These are phyloP conservation scores for Caenorhabditis drosophilae DNA, from an alignment of 2,888 invertebrate species.

Conservation along the genomic window DNA sequence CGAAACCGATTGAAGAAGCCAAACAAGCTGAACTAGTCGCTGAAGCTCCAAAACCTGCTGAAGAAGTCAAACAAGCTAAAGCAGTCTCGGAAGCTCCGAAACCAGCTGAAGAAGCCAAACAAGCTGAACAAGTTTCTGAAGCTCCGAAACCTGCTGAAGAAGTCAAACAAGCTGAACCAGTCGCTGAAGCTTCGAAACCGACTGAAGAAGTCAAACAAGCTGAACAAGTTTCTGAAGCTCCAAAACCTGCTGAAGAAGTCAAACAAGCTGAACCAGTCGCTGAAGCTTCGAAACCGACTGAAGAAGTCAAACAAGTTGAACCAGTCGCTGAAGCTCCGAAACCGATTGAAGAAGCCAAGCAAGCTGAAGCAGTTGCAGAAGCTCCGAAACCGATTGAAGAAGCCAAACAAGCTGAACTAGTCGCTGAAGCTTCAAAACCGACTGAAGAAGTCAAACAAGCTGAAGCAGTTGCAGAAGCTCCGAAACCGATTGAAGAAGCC, in stretches of 20 bases:
- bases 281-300: constrained; percentile 2
- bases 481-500: constrained; percentile 9
- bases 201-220: background rate
- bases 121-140: constrained; percentile 1
- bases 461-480: constrained; percentile 4
- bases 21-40: constrained; percentile 7
- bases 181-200: background rate
- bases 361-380: constrained; percentile 8
- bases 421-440: background rate
- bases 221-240: background rate
- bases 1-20: constrained; percentile 1
- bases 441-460: constrained; percentile 4
- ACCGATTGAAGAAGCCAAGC: background rate
- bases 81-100: background rate
- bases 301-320: constrained; percentile 8
- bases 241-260: background rate
- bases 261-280: background rate
- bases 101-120: constrained; percentile 1
- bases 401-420: constrained; percentile 7
- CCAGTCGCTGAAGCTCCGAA: constrained; percentile 2
- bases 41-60: constrained; percentile 5
- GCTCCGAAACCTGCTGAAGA: constrained; percentile 1
- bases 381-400: constrained; percentile 5
- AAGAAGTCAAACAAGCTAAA: constrained; percentile 2
- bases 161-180: constrained; percentile 4